These are phyloP conservation scores for Siderastrea radians DNA, from an alignment of 92 coral and sea anemone genomes.

Conservation along the genomic window DNA sequence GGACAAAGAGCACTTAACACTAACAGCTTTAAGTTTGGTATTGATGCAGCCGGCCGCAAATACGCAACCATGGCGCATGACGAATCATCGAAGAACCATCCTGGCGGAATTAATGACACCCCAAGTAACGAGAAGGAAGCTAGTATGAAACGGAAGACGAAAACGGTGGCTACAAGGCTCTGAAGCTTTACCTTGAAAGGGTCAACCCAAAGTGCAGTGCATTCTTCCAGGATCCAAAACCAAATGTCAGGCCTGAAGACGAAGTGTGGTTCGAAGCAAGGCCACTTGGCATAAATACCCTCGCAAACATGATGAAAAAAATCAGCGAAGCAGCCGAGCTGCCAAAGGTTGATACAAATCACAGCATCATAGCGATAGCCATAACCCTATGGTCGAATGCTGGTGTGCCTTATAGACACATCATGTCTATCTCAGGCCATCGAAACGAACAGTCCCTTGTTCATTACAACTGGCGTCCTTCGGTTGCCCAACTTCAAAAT, in stretches of 20 bases:
- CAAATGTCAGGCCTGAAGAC: background rate
- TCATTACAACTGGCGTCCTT: too few species aligned
- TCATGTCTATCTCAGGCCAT: too few species aligned
- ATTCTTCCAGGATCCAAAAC: slow-evolving; percentile 1
- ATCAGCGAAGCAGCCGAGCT: background rate
- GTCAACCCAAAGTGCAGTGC: background rate
- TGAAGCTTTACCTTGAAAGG: background rate
- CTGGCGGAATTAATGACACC: slow-evolving; percentile 60
- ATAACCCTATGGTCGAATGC: too few species aligned
- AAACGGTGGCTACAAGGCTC: background rate
- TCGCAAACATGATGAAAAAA: background rate
- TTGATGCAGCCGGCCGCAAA: background rate
- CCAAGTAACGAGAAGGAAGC: slow-evolving; percentile 49
- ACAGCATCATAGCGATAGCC: too few species aligned
- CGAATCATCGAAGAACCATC: slow-evolving; percentile 63
- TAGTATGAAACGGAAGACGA: slow-evolving; percentile 45
- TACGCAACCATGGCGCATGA: slow-evolving; percentile 48
- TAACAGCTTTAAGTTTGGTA: background rate
- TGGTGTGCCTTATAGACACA: too few species aligned
- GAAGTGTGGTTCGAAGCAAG: slow-evolving; percentile 48
- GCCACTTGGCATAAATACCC: slow-evolving; percentile 7
- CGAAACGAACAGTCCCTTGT: too few species aligned
- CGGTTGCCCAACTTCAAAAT: too few species aligned
- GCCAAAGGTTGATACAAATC: background rate
- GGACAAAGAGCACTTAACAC: slow-evolving; percentile 49